Evolutionary conservation across 2,888 invertebrate genomes (phyloP).

Genomic region (Furcula furcula): DNA sequence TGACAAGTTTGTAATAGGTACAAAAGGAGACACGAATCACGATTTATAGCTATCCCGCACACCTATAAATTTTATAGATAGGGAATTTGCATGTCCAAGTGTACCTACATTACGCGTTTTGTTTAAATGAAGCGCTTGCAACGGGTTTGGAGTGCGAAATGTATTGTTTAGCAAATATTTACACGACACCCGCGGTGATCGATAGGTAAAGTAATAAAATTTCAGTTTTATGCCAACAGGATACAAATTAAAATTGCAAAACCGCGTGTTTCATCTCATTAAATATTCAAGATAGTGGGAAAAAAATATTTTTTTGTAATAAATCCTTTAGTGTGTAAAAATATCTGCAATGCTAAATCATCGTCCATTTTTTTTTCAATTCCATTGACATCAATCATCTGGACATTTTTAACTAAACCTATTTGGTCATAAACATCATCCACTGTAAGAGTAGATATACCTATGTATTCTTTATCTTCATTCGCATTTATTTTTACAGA

Average conservation of each 20-base stretch:
- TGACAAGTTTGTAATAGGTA: not conserved
- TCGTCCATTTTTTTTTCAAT: too few relatives aligned
- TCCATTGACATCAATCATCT: too few relatives aligned
- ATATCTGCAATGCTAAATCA: too few relatives aligned
- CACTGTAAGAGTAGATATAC: too few relatives aligned
- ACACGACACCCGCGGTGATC: constrained; percentile 34
- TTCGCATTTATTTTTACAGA: too few relatives aligned
- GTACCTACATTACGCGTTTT: constrained; percentile 9
- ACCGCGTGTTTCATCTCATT: constrained; percentile 19
- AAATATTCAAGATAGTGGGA: constrained; percentile 8
- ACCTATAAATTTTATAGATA: not conserved
- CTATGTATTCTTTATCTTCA: too few relatives aligned
- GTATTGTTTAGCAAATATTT: constrained; percentile 23
- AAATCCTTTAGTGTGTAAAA: too few relatives aligned
- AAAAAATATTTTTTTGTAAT: not conserved
- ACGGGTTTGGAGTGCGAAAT: constrained; percentile 9
- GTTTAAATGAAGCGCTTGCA: constrained; percentile 13
- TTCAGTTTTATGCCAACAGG: constrained; percentile 52
- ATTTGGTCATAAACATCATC: too few relatives aligned
- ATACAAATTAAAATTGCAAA: constrained; percentile 54
- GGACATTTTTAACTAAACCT: too few relatives aligned
- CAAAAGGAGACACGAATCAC: not conserved
- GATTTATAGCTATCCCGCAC: not conserved
- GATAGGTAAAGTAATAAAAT: constrained; percentile 45
- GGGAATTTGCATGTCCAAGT: not conserved